phyloP scores from a whole-genome alignment of 2,797 vertebrate species.

The Alfaro cultratus region DNA sequence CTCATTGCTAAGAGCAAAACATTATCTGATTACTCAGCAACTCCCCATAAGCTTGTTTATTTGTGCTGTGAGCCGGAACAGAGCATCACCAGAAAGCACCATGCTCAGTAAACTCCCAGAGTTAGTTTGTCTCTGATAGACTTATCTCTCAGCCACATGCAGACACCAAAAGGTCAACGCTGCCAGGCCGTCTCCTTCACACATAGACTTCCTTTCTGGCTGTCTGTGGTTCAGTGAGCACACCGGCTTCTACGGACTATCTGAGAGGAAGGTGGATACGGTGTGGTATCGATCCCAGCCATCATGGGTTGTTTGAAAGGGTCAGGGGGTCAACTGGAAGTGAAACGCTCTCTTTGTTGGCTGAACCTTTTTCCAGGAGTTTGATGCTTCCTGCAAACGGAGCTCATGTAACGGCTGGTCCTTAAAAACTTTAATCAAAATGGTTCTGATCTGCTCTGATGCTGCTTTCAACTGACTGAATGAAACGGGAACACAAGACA shows the following conservation, averaged over 20 bases:
- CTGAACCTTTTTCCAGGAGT: conserved; percentile 20
- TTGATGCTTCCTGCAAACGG: conserved; percentile 8
- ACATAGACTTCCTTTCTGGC: conserved; percentile 22
- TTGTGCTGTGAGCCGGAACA: conserved; percentile 7
- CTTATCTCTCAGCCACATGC: conserved; percentile 13
- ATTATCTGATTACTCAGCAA: not conserved
- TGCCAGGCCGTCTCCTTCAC: conserved; percentile 21
- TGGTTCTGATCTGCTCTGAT: not conserved
- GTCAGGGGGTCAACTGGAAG: conserved; percentile 17
- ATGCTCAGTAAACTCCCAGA: not conserved
- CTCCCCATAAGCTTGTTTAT: not conserved
- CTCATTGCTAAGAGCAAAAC: conserved; percentile 1
- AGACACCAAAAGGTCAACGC: conserved; percentile 36
- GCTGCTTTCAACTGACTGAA: conserved; percentile 25
- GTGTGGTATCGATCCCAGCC: conserved; percentile 28
- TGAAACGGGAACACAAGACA: conserved; percentile 12
- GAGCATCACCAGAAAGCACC: not conserved
- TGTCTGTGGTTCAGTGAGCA: conserved; percentile 22
- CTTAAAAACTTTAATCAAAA: not conserved
- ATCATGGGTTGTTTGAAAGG: conserved; percentile 22
- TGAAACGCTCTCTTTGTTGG: conserved; percentile 22
- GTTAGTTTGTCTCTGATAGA: conserved; percentile 6
- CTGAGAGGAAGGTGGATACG: conserved; percentile 11
- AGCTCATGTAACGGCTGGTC: conserved; percentile 8
- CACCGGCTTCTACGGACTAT: not conserved